Conservation (phyloP, 2,113 vertebrate species). For the Psittacula cyanocephala region DNA sequence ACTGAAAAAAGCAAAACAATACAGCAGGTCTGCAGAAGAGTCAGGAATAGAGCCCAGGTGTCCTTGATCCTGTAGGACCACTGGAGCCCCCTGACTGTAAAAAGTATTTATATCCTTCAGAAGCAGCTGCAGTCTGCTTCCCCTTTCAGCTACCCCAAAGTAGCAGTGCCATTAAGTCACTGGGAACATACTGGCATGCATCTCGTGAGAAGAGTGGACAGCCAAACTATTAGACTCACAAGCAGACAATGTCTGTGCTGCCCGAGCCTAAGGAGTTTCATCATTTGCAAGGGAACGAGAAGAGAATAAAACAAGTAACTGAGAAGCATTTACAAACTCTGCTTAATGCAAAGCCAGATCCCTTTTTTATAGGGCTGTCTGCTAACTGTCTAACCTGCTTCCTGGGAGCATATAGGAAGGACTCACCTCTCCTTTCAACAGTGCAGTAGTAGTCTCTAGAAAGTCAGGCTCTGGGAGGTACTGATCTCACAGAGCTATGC, state of each 20-base stretch:
- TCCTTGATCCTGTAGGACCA: not conserved
- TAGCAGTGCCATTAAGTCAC: not conserved
- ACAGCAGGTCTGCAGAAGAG: not conserved
- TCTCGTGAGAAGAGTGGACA: not conserved
- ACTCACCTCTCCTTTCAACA: not conserved
- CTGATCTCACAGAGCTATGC: not conserved
- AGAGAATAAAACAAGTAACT: not conserved
- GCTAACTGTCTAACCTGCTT: not conserved
- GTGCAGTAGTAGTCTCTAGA: not conserved
- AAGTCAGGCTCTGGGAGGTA: not conserved
- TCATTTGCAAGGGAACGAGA: not conserved
- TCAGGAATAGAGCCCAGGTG: slow-evolving; percentile 21
- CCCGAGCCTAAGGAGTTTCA: not conserved
- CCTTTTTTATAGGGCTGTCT: not conserved
- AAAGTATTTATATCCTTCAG: slow-evolving; percentile 47
- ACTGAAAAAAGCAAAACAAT: not conserved
- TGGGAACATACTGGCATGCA: not conserved
- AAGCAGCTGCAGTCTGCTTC: slow-evolving; percentile 55
- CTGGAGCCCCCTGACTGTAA: not conserved
- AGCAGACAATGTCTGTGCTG: not conserved
- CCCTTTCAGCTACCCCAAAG: slow-evolving; percentile 1
- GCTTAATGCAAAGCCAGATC: not conserved
- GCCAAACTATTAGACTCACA: not conserved
- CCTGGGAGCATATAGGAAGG: not conserved
- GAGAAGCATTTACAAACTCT: not conserved